Evolutionary conservation across 1,140 invertebrate genomes (phyloP).

Genomic region (Halesus radiatus): DNA sequence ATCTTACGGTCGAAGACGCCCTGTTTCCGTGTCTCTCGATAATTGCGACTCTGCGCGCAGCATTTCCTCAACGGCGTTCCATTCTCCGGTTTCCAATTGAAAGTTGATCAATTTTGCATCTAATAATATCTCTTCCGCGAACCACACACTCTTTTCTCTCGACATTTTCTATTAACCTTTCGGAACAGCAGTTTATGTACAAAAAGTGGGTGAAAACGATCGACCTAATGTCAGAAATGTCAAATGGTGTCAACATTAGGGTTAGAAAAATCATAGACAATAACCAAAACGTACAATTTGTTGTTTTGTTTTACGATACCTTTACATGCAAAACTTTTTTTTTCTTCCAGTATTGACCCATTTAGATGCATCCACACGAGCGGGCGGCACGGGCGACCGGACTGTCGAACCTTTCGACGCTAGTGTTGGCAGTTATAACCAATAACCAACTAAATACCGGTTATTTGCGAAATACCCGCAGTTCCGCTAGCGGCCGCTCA

Average conservation of each 20-base stretch:
- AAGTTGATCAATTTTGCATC: conserved; percentile 69
- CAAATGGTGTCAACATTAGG: background rate
- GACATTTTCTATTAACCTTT: conserved; percentile 60
- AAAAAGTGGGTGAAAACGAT: background rate
- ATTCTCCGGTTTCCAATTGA: conserved; percentile 68
- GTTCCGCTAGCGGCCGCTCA: too few species aligned
- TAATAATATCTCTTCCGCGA: conserved; percentile 68
- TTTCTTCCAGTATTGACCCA: too few species aligned
- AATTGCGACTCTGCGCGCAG: conserved; percentile 68
- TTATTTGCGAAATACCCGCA: too few species aligned
- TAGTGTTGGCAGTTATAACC: too few species aligned
- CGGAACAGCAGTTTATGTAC: background rate
- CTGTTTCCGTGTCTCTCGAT: conserved; percentile 68
- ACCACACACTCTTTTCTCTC: conserved; percentile 70
- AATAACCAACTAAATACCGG: too few species aligned
- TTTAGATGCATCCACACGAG: too few species aligned
- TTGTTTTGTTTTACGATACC: too few species aligned
- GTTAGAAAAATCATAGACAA: too few species aligned
- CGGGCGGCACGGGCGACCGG: too few species aligned
- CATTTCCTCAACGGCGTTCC: conserved; percentile 69
- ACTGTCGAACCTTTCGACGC: too few species aligned
- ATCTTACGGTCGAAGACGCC: conserved; percentile 67
- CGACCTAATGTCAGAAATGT: background rate
- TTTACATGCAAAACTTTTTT: too few species aligned
- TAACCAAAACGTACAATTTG: too few species aligned